Percentiles rank a stretch among this genome's conserved stretches.
Conservation (phyloP, 1,140 invertebrate species). For the Drosophila tsacasi region DNA sequence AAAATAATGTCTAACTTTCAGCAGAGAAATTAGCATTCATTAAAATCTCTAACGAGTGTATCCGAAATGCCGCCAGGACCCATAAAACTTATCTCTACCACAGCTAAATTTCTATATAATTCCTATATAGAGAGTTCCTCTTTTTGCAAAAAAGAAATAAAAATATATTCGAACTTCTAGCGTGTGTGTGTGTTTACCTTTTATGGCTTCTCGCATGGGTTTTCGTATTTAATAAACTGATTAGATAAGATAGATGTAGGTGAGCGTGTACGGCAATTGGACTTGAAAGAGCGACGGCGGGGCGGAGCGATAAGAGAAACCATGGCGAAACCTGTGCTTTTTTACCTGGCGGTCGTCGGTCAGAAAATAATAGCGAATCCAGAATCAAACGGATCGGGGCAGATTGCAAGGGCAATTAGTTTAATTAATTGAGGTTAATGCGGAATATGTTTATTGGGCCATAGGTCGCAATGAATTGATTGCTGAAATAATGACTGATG, state of each 20-base stretch:
- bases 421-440: slow-evolving; percentile 75
- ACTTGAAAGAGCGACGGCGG: slow-evolving; percentile 46
- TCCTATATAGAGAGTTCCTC: slow-evolving; percentile 27
- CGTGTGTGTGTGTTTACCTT: slow-evolving; percentile 46
- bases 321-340: slow-evolving; percentile 51
- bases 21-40: slow-evolving; percentile 4
- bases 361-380: slow-evolving; percentile 32
- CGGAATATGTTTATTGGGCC: slow-evolving; percentile 53
- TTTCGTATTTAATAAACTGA: slow-evolving; percentile 79
- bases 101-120: slow-evolving; percentile 5
- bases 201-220: slow-evolving; percentile 72
- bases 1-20: not conserved
- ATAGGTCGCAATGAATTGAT: slow-evolving; percentile 71
- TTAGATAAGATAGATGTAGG: slow-evolving; percentile 71
- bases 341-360: slow-evolving; percentile 18
- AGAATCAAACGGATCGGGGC: slow-evolving; percentile 25
- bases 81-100: slow-evolving; percentile 33
- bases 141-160: slow-evolving; percentile 50
- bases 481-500: slow-evolving; percentile 35
- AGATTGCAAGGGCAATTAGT: slow-evolving; percentile 64
- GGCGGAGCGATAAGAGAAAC: slow-evolving; percentile 64
- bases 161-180: slow-evolving; percentile 11
- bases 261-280: slow-evolving; percentile 47
- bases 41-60: slow-evolving; percentile 9
- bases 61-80: slow-evolving; percentile 4